Base-by-base conservation (phyloP, 1,140 invertebrate species). In the Drosophila orena region DNA sequence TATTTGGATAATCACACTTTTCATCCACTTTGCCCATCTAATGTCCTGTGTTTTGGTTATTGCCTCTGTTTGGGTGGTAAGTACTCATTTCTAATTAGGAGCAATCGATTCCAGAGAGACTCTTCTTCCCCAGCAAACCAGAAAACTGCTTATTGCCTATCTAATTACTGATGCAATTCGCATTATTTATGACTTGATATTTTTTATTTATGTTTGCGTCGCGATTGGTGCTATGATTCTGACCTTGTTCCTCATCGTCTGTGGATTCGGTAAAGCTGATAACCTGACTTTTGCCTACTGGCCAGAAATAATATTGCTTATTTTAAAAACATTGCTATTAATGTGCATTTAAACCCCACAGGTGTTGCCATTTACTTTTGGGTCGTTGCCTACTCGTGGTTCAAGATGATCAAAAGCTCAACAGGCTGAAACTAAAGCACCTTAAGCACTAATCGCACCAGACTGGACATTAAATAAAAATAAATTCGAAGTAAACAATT, bases 341-440 rank as follows among this genome's bases (percentile, higher is more conserved):
- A 38, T 38, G 4, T 14, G 12, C 12, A 38, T 14, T 38, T 11
- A 8, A n/a, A 40, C 7, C 3, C 5, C n/a, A 46, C 37, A 78
- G 76, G 34, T 14, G 0, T 60, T 0, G 55, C 24, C 17, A 7
- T 77, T 12, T 78, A 64, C 44, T 71, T 65, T 40, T 77, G 74
- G 66, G 2, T 77, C 6, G 46, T 69, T 15, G 50, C 20, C 37
- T 77, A 64, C 50, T 77, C 73, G 2, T 77, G 44, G 43, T 74
- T 5, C 69, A 43, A 53, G 10, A 56, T 52, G 8, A 38, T 72
- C 38, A 35, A 46, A 17, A 4, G 24, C 24, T 0, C 24, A 24
- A 4, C 24, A 24, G 24, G 24, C 24, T 4, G 24, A 24, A 24
- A 24, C 24, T 4, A 4, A 24, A 24, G 24, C 4, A 24, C 24